These are phyloP conservation scores for Diachrysia chrysitis DNA, from an alignment of 2,888 invertebrate genomes.

Conservation along the genomic window DNA sequence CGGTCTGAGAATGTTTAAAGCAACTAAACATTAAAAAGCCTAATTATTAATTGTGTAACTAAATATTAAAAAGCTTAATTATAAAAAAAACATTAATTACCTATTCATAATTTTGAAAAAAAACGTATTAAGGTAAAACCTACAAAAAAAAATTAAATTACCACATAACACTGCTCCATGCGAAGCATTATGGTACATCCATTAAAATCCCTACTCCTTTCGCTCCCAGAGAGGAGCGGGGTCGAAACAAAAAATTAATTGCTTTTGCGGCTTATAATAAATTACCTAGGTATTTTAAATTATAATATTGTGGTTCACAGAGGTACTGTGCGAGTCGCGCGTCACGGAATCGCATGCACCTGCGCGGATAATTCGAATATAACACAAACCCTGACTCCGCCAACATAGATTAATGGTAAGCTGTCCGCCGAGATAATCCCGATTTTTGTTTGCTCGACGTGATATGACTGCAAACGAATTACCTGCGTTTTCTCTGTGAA, in stretches of 20 bases:
- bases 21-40: too few relatives aligned
- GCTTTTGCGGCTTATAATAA: conserved; percentile 43
- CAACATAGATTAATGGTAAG: conserved; percentile 39
- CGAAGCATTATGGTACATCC: conserved; percentile 33
- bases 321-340: conserved; percentile 8
- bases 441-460: conserved; percentile 58
- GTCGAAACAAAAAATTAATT: conserved; percentile 50
- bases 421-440: conserved; percentile 52
- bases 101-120: too few relatives aligned
- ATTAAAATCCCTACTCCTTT: conserved; percentile 38
- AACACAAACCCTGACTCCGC: conserved; percentile 20
- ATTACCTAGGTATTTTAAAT: conserved; percentile 27
- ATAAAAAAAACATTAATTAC: too few relatives aligned
- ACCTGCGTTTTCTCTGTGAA: conserved; percentile 22
- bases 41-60: too few relatives aligned
- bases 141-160: conserved; percentile 7
- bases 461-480: conserved; percentile 37
- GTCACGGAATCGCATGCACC: conserved; percentile 19
- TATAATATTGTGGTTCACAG: conserved; percentile 10
- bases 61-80: too few relatives aligned
- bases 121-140: background rate
- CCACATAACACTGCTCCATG: conserved; percentile 2
- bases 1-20: too few relatives aligned
- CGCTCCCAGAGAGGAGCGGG: conserved; percentile 29
- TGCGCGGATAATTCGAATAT: conserved; percentile 33